Evolutionary conservation across 2,888 invertebrate genomes (phyloP).

Genomic region (Tuta absoluta): DNA sequence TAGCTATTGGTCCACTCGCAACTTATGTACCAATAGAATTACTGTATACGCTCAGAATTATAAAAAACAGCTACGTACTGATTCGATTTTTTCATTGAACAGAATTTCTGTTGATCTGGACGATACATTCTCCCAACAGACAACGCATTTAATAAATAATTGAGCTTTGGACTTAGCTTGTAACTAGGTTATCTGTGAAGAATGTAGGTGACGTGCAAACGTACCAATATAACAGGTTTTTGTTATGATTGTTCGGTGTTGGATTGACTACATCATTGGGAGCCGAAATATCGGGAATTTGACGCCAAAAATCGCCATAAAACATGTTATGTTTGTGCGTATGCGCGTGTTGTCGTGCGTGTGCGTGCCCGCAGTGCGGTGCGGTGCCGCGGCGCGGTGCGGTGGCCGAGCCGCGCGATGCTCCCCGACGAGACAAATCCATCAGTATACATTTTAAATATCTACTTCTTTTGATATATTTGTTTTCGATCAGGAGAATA

Average conservation of each 20-base stretch:
- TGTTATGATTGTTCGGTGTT: neutral
- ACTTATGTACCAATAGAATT: neutral
- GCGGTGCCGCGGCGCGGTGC: neutral
- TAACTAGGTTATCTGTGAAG: neutral
- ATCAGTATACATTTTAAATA: constrained; percentile 58
- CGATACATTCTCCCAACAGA: neutral
- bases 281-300: neutral
- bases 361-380: neutral
- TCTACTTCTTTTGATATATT: constrained; percentile 76
- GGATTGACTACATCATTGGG: neutral
- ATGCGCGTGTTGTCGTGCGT: neutral
- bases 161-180: constrained; percentile 8
- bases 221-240: neutral
- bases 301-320: neutral
- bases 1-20: neutral
- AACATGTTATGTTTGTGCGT: neutral
- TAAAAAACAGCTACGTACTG: neutral
- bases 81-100: neutral
- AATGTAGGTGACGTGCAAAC: neutral
- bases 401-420: neutral
- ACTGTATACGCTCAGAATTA: neutral
- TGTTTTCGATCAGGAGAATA: constrained; percentile 71
- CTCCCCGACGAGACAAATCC: constrained; percentile 19
- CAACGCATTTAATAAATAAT: constrained; percentile 4
- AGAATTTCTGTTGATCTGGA: neutral